Conservation (phyloP, 2,888 invertebrate species). For the Phyllotreta striolata region DNA sequence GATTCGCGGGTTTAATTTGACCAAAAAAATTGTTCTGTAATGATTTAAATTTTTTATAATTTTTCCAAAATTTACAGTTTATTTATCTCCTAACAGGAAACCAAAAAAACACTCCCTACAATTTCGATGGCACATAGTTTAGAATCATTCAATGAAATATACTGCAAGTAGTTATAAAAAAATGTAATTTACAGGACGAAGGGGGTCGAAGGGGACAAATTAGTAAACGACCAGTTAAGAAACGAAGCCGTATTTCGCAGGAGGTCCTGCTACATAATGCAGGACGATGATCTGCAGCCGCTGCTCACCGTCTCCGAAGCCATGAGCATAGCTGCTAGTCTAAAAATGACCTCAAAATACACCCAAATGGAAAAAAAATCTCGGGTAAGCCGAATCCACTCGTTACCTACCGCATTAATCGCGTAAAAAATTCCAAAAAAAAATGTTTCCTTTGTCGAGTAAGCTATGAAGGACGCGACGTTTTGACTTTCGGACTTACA, state of each 20-base stretch:
- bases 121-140: too few species aligned
- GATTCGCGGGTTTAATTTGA: too few species aligned
- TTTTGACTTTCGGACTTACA: too few species aligned
- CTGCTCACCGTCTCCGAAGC: constrained; percentile 86
- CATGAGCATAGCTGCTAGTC: constrained; percentile 84
- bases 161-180: too few species aligned
- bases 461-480: too few species aligned
- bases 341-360: constrained; percentile 79
- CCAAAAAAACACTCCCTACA: too few species aligned
- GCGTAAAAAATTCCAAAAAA: not conserved
- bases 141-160: too few species aligned
- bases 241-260: constrained; percentile 74
- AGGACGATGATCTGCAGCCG: constrained; percentile 83
- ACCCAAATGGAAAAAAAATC: constrained; percentile 68
- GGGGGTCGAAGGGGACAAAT: constrained; percentile 71
- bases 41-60: too few species aligned
- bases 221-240: constrained; percentile 75
- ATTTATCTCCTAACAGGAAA: too few species aligned
- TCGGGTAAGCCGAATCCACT: constrained; percentile 66
- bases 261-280: constrained; percentile 89
- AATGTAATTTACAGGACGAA: constrained; percentile 55
- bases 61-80: too few species aligned
- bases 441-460: too few species aligned
- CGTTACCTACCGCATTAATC: not conserved
- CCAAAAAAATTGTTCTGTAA: too few species aligned